Evolutionary conservation across 2,113 vertebrate genomes (phyloP).

Genomic region (Leuciscus idus): DNA sequence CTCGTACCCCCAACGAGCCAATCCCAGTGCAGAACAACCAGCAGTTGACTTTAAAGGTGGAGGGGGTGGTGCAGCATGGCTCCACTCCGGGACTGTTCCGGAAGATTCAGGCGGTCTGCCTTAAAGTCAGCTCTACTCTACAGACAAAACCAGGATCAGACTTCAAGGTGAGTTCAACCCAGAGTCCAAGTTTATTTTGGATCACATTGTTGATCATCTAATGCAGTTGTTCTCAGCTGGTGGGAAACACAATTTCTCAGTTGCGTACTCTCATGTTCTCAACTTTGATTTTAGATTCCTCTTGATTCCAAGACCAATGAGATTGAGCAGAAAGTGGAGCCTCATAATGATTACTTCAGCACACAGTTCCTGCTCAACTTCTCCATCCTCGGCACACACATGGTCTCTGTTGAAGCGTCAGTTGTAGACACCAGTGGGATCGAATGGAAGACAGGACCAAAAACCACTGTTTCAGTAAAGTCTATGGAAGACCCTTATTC

Average conservation of each 20-base stretch:
- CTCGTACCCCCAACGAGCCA: constrained; percentile 89
- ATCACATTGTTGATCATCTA: background rate
- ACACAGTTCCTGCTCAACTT: constrained; percentile 97
- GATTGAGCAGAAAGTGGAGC: constrained; percentile 94
- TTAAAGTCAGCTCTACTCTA: constrained; percentile 90
- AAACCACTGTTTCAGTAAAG: constrained; percentile 88
- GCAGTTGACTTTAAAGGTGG: constrained; percentile 93
- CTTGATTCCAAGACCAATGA: constrained; percentile 89
- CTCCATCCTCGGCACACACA: constrained; percentile 88
- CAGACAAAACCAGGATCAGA: constrained; percentile 92
- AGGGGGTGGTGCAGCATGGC: constrained; percentile 96
- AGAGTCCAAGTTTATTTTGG: background rate
- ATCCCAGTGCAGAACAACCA: constrained; percentile 94
- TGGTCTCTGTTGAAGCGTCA: constrained; percentile 92
- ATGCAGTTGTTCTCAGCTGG: no score
- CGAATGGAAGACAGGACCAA: constrained; percentile 94
- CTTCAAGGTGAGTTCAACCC: constrained; percentile 80
- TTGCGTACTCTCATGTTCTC: background rate
- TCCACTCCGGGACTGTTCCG: constrained; percentile 94
- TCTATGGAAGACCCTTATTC: constrained; percentile 94
- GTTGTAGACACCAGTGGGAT: constrained; percentile 91
- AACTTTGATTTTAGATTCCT: constrained; percentile 77
- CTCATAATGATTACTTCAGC: constrained; percentile 99
- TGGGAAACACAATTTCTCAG: background rate
- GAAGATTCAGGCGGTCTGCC: constrained; percentile 93